Base-by-base conservation (phyloP, 2,888 invertebrate genomes). In the Limnephilus marmoratus region DNA sequence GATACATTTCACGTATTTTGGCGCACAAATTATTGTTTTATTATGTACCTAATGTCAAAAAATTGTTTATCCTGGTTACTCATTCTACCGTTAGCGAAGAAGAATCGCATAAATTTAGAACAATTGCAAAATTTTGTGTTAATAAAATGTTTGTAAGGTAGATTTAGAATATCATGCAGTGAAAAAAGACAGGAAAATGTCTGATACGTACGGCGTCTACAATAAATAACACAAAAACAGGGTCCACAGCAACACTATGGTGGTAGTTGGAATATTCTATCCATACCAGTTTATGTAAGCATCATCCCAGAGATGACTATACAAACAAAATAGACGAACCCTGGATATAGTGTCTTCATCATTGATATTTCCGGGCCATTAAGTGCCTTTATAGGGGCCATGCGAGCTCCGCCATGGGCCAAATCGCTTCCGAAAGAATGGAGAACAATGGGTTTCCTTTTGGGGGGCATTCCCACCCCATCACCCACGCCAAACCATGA, bases 311-410 rank as follows among this genome's bases (percentile, higher is more conserved):
- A 86, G 90, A 90, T 91, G 91, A 91, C 91, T 93, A 91, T 91
- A 93, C 93, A 93, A 93, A 93, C 93, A 93, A 93, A 93, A 93
- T 93, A 93, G 93, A 92, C 93, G 92, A 85, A 91, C 92, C 93
- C 93, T 87, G 92, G 90, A 90, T 93, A 93, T 93, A 94, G 93
- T 93, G 93, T 93, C 94, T 93, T 93, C 92, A 93, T 93, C 94
- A 93, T 93, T 93, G 94, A 93, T 94, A 92, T 93, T 94, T 94
- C 94, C 94, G 92, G 92, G 53, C 94, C 94, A 94, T 94, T 94
- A 93, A 92, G 81, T 92, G 93, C 92, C 91, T 93, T 94, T 93
- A 93, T 92, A 93, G 92, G 83, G 89, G 85, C 91, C 93, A 93
- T 91, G 91, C 93, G 92, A 92, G 92, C 88, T 88, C 90, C 88